A percentile compares a stretch with the other conserved stretches of the same genome.
These are phyloP conservation scores for Cheirogaleus medius DNA, from an alignment of 2,113 vertebrate genomes.

Conservation along the genomic window DNA sequence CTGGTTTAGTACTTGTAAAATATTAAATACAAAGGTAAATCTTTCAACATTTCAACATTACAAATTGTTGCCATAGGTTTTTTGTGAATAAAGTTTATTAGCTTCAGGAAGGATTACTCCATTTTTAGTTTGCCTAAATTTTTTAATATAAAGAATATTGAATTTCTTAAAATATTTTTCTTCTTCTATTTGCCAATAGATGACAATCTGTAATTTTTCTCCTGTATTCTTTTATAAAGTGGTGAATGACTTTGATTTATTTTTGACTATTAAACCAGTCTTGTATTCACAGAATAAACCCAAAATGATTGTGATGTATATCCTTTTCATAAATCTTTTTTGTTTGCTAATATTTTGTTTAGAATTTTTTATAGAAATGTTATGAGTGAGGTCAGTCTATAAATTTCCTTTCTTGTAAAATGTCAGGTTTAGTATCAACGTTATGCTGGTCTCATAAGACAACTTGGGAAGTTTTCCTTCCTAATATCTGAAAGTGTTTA, in stretches of 20 bases:
- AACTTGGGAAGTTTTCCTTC: background rate
- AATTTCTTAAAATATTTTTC: background rate
- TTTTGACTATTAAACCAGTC: background rate
- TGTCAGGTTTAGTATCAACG: background rate
- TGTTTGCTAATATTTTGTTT: background rate
- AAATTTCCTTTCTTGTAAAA: background rate
- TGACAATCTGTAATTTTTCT: background rate
- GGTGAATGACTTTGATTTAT: background rate
- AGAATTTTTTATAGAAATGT: background rate
- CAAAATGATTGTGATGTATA: background rate
- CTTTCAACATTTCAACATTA: background rate
- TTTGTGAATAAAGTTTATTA: background rate
- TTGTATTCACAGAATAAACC: background rate
- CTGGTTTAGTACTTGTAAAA: background rate
- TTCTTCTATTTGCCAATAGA: background rate
- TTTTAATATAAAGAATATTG: background rate
- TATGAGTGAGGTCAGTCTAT: background rate
- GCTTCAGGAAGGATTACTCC: background rate
- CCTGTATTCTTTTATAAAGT: background rate
- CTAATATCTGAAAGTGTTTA: background rate
- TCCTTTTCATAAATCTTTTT: background rate
- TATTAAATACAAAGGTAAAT: background rate
- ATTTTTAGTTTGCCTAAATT: background rate
- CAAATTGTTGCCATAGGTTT: background rate
- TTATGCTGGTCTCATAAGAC: background rate